Conservation (phyloP, 2,113 vertebrate genomes). For the Entomyzon cyanotis region DNA sequence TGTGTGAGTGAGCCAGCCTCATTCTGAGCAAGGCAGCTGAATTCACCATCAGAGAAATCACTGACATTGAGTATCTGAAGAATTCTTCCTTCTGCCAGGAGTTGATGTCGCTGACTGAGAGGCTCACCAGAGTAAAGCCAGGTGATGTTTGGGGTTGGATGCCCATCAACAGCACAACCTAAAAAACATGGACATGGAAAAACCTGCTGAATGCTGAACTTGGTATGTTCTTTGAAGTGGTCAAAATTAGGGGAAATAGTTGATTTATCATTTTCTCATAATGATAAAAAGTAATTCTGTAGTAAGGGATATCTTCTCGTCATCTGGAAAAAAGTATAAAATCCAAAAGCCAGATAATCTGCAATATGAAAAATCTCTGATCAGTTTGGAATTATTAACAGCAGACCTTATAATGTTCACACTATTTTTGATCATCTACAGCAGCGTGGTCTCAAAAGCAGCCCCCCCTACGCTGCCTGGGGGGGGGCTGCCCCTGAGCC, state of each 20-base stretch:
- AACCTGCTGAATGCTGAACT: not conserved
- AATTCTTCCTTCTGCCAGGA: slow-evolving; percentile 71
- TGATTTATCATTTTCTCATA: fast-evolving
- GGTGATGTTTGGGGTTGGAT: slow-evolving; percentile 75
- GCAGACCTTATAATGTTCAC: not conserved
- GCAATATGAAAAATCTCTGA: not conserved
- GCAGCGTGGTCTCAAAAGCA: no score
- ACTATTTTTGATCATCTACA: not conserved
- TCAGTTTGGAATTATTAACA: not conserved
- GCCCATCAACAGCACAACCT: slow-evolving; percentile 79
- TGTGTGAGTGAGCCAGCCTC: slow-evolving; percentile 73
- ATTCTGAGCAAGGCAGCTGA: slow-evolving; percentile 80
- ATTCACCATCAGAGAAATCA: slow-evolving; percentile 65
- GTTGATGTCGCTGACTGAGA: slow-evolving; percentile 44
- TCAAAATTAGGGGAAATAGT: not conserved
- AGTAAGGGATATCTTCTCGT: not conserved
- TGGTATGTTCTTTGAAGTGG: not conserved
- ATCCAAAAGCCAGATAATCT: not conserved
- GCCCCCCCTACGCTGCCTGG: no score
- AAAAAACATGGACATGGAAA: not conserved
- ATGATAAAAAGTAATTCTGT: not conserved
- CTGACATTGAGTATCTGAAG: slow-evolving; percentile 76
- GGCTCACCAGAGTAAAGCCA: slow-evolving; percentile 74
- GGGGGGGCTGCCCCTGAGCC: no score
- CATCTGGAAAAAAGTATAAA: not conserved